Percentiles rank a stretch among this genome's conserved stretches.
phyloP scores from a whole-genome alignment of 2,888 invertebrate species.

The Xestia sexstrigata region DNA sequence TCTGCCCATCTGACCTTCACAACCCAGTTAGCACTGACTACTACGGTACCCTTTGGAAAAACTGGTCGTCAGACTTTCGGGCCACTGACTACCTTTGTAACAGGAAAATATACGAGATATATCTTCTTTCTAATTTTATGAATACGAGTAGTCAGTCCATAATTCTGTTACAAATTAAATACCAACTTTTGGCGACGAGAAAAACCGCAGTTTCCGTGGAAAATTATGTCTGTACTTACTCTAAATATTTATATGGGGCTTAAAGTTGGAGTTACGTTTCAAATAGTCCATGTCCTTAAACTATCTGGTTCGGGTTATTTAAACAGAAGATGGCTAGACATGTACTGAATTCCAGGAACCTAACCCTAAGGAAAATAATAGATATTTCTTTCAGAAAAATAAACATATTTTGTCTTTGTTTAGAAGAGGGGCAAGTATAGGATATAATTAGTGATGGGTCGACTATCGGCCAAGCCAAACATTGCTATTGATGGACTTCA shows the following conservation, averaged over 20 bases:
- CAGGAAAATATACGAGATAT: conserved; percentile 6
- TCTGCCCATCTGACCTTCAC: background rate
- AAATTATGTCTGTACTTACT: background rate
- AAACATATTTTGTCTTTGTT: background rate
- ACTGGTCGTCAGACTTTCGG: background rate
- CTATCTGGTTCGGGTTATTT: background rate
- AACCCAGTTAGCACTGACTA: background rate
- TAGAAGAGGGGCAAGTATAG: background rate
- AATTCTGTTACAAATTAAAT: conserved; percentile 13
- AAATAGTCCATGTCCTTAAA: background rate
- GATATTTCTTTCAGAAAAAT: background rate
- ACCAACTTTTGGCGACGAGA: background rate
- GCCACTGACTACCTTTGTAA: background rate
- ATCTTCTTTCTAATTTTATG: conserved; percentile 24
- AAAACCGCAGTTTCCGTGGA: background rate
- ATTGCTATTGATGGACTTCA: background rate
- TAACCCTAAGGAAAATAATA: background rate
- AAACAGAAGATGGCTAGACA: background rate
- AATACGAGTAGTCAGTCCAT: background rate
- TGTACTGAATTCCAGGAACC: background rate
- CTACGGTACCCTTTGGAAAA: background rate
- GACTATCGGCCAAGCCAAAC: background rate
- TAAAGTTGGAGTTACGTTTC: background rate
- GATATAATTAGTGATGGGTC: background rate
- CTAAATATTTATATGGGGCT: background rate